Conservation (phyloP, 2,113 vertebrate species). For the Pionites leucogaster region DNA sequence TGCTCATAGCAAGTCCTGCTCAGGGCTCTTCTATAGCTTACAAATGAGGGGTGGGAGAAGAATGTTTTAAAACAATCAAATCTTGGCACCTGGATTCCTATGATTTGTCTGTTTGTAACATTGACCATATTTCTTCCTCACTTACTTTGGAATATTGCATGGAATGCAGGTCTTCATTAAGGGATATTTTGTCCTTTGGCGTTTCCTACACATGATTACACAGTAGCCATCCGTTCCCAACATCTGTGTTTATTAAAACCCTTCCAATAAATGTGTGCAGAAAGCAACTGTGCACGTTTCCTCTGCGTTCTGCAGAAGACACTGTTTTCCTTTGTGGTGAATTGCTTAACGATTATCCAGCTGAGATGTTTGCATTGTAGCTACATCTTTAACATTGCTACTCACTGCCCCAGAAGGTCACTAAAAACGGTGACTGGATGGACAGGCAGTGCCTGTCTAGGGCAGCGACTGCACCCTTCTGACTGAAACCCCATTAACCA, state of each 20-base stretch:
- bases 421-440: neutral
- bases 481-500: neutral
- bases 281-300: slow-evolving; percentile 33
- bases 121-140: neutral
- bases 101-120: neutral
- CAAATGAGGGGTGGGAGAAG: neutral
- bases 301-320: neutral
- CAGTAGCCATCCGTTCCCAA: slow-evolving; percentile 69
- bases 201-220: slow-evolving; percentile 57
- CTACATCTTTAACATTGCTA: neutral
- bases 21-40: neutral
- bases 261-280: slow-evolving; percentile 58
- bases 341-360: neutral
- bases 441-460: neutral
- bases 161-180: slow-evolving; percentile 29
- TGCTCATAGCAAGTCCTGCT: neutral
- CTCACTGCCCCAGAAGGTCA: neutral
- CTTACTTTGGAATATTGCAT: slow-evolving; percentile 28
- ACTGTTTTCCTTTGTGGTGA: neutral
- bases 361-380: neutral
- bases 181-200: slow-evolving; percentile 57
- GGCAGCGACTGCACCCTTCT: neutral
- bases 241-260: slow-evolving; percentile 68
- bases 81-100: neutral
- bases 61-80: neutral